Evolutionary conservation across 2,113 vertebrate genomes (phyloP).

Genomic region (Daphoenositta chrysoptera): DNA sequence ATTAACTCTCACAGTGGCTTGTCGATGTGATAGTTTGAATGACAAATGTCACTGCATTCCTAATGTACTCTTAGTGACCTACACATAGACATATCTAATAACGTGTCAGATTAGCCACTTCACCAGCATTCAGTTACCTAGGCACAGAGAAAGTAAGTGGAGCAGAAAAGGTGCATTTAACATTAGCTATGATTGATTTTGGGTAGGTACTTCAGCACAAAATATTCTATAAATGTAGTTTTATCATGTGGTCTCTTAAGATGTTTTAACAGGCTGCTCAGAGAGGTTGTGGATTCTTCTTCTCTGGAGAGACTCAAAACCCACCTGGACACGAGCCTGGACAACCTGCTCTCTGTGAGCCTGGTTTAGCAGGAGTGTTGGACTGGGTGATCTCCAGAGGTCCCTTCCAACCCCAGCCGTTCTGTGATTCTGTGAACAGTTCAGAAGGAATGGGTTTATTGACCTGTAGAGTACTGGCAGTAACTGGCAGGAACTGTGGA

Average conservation of each 20-base stretch:
- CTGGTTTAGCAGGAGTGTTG: neutral
- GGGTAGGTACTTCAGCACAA: neutral
- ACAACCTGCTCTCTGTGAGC: neutral
- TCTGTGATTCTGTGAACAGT: neutral
- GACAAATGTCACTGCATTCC: constrained; percentile 17
- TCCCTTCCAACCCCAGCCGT: neutral
- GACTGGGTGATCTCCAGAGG: neutral
- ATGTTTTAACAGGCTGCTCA: neutral
- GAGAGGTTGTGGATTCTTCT: neutral
- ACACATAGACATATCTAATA: neutral
- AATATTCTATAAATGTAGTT: neutral
- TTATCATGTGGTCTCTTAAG: neutral
- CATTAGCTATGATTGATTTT: neutral
- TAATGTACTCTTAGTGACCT: neutral
- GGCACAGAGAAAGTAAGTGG: neutral
- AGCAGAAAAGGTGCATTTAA: neutral
- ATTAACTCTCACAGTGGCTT: neutral
- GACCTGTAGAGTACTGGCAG: neutral
- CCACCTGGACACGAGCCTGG: rapidly evolving
- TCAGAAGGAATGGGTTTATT: neutral
- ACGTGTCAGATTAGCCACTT: neutral
- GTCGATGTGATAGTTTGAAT: neutral
- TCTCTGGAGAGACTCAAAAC: neutral
- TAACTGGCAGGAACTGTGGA: neutral
- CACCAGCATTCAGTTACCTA: neutral